Evolutionary conservation across 2,113 vertebrate genomes (phyloP), one percentile per base, ranked within the genome.

Genomic region (Channa maculata): DNA sequence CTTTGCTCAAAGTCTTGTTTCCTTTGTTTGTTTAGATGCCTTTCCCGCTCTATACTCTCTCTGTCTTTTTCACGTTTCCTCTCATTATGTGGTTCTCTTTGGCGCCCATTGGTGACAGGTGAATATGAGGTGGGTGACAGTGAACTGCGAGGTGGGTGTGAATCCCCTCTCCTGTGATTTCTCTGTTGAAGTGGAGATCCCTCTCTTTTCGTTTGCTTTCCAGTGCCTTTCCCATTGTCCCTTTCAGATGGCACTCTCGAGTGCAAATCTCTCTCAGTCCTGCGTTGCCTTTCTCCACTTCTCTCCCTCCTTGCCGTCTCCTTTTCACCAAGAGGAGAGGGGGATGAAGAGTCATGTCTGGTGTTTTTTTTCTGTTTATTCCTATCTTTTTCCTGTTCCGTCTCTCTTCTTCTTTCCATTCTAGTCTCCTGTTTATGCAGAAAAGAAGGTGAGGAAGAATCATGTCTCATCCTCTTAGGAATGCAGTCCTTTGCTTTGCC

Each of bases 371-470:
- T 76, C 38, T 2, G 55, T 67, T 86, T 86, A 8, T 51, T 79
- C 10, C 44, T 36, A 9, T 88, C 64, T 36, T 86, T 90, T 38
- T 77, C 83, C 9, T 13, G 39, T 12, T 85, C 85, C 0, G 13
- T 3, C 7, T 84, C 80, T 71, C 78, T 75, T 24, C 65, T 88
- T 64, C 63, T 73, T 39, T 66, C 82, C 3, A 45, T 66, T 36
- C 69, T 82, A 1, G 51, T 69, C 41, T 85, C 79, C 46, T 74
- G 75, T 58, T 86, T 87, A 7, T 73, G 69, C 7, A 76, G 64
- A 43, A 84, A 76, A 24, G 87, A 75, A 61, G 51, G 82, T 78
- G 88, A 90, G 6, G 89, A 90, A 8, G 91, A 89, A 60, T 91
- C 84, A 2, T 85, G 87, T 79, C 81, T 87, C 15, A 8, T 58